Evolutionary conservation across 1,140 invertebrate species (phyloP).

Genomic region (Metaphire vulgaris): DNA sequence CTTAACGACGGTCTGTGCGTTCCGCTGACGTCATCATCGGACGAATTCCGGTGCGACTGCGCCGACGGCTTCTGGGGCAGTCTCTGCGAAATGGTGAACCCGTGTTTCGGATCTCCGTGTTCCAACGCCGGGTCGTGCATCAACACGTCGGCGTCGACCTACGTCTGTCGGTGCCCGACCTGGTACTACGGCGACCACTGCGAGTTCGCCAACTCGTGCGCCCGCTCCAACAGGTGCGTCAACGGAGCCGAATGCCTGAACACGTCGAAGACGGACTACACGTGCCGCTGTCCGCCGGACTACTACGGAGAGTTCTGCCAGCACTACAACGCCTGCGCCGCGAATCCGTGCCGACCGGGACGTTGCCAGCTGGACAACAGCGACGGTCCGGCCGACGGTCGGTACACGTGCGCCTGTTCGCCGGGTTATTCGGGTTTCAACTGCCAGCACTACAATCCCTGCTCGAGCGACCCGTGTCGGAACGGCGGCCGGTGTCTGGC

Average conservation of each 20-base stretch:
- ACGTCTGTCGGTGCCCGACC: constrained; percentile 11
- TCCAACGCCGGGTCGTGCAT: constrained; percentile 22
- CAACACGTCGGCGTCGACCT: constrained; percentile 1
- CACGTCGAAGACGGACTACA: constrained; percentile 24
- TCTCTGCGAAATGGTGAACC: constrained; percentile 12
- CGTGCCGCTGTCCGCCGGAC: constrained; percentile 27
- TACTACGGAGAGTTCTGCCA: constrained; percentile 28
- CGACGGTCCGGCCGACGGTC: not conserved
- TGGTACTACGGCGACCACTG: not conserved
- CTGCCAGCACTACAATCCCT: constrained; percentile 24
- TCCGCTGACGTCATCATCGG: not conserved
- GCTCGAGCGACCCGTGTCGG: constrained; percentile 6
- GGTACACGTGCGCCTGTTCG: constrained; percentile 10
- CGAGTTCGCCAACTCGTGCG: not conserved
- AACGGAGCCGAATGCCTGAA: constrained; percentile 36
- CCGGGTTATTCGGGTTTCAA: constrained; percentile 18
- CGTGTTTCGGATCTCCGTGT: constrained; percentile 5
- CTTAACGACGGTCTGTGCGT: constrained; percentile 10
- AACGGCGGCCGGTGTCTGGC: constrained; percentile 15
- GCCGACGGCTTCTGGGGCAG: constrained; percentile 14
- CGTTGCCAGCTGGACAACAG: not conserved
- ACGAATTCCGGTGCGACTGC: constrained; percentile 36
- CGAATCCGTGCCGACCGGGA: constrained; percentile 33
- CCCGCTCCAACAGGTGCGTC: constrained; percentile 30
- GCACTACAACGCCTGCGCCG: constrained; percentile 27